Conservation (phyloP, 2,888 invertebrate genomes). For the Ceraclea dissimilis region DNA sequence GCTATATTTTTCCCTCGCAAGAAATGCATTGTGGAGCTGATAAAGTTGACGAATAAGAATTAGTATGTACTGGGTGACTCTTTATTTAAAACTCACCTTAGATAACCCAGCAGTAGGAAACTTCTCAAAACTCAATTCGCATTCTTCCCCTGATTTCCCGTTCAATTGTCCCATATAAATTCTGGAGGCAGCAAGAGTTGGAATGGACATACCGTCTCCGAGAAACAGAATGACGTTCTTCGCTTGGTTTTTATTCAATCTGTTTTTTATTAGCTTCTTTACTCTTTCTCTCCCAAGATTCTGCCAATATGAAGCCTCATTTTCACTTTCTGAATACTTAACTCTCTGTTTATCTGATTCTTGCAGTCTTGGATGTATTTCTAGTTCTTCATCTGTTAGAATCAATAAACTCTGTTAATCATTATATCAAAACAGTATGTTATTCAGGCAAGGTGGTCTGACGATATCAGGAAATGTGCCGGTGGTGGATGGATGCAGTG, state of each 20-base stretch:
- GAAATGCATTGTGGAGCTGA: too few species aligned
- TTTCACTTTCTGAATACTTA: conserved; percentile 12
- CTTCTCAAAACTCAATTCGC: conserved; percentile 49
- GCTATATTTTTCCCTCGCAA: too few species aligned
- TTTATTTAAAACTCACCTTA: too few species aligned
- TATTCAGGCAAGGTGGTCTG: too few species aligned
- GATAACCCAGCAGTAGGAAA: conserved; percentile 53
- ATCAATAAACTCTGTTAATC: too few species aligned
- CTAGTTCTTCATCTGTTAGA: background rate
- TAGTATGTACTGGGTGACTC: too few species aligned
- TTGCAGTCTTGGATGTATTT: background rate
- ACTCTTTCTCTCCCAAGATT: conserved; percentile 39
- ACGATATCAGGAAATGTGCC: too few species aligned
- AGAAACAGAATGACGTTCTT: conserved; percentile 59
- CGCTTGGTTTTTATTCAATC: conserved; percentile 35
- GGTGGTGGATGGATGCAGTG: too few species aligned
- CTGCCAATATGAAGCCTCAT: conserved; percentile 38
- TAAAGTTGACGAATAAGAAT: too few species aligned
- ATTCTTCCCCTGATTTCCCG: conserved; percentile 49
- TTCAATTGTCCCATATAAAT: conserved; percentile 51
- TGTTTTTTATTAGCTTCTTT: conserved; percentile 31
- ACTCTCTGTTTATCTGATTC: background rate
- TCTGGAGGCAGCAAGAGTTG: conserved; percentile 56
- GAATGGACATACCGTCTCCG: conserved; percentile 67
- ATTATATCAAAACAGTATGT: too few species aligned